phyloP scores from a whole-genome alignment of 2,113 vertebrate species.

The Oreotrochilus melanogaster region DNA sequence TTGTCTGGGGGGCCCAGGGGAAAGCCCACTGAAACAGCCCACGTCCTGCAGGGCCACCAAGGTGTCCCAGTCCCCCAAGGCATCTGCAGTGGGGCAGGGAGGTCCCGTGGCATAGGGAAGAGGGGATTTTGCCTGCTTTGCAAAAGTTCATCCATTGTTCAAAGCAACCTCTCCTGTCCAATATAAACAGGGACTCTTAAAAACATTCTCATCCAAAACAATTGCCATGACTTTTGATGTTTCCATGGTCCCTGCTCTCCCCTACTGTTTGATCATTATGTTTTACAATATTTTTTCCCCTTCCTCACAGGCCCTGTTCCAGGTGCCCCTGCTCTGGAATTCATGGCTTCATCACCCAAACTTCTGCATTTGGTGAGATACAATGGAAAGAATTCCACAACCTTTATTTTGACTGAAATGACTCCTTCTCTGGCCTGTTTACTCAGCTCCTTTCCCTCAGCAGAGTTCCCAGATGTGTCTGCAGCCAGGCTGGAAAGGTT shows the following conservation, averaged over 20 bases:
- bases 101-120: neutral
- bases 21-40: neutral
- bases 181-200: constrained; percentile 65
- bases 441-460: neutral
- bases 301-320: constrained; percentile 49
- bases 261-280: constrained; percentile 57
- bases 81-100: neutral
- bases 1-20: neutral
- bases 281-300: constrained; percentile 65
- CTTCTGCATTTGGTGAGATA: constrained; percentile 37
- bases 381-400: constrained; percentile 64
- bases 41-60: neutral
- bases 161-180: constrained; percentile 40
- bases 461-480: neutral
- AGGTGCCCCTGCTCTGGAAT: constrained; percentile 66
- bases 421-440: constrained; percentile 7
- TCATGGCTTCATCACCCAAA: constrained; percentile 26
- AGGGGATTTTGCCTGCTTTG: constrained; percentile 58
- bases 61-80: neutral
- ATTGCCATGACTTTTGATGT: constrained; percentile 63
- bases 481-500: neutral
- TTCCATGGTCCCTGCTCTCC: constrained; percentile 50
- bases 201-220: constrained; percentile 67
- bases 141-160: constrained; percentile 70
- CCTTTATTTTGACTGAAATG: constrained; percentile 47